Conservation (phyloP, 2,113 vertebrate species). For the Rhea americana region DNA sequence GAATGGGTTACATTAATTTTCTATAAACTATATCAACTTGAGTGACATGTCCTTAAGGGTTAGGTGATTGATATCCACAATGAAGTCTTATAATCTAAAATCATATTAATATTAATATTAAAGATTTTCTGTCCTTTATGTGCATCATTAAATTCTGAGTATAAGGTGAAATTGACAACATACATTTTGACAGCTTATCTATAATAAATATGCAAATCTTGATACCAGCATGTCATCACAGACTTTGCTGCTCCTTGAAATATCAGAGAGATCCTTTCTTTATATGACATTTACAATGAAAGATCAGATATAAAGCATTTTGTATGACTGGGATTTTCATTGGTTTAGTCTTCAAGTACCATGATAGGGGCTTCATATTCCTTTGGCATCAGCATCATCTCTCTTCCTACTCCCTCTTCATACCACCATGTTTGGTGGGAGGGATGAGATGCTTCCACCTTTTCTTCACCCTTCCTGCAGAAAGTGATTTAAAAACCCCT, state of each 20-base stretch:
- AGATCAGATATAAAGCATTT: constrained; percentile 69
- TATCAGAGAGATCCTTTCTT: constrained; percentile 75
- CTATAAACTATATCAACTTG: constrained; percentile 81
- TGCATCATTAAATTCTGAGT: constrained; percentile 80
- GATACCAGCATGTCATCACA: constrained; percentile 78
- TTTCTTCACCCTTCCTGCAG: background rate
- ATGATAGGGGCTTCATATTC: constrained; percentile 32
- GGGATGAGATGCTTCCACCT: background rate
- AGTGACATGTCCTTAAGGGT: constrained; percentile 82
- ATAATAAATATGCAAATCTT: constrained; percentile 86
- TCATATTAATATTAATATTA: constrained; percentile 89
- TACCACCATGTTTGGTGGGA: background rate
- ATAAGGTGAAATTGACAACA: constrained; percentile 85
- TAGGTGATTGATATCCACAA: constrained; percentile 83
- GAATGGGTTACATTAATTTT: constrained; percentile 81
- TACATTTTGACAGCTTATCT: constrained; percentile 85
- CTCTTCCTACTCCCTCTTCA: background rate
- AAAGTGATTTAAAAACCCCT: background rate
- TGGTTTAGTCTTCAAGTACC: constrained; percentile 41
- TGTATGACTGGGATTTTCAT: constrained; percentile 56
- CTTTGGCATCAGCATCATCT: constrained; percentile 19
- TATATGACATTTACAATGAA: constrained; percentile 74
- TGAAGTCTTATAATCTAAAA: constrained; percentile 82
- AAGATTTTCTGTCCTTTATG: constrained; percentile 86
- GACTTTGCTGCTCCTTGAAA: constrained; percentile 72